A percentile compares a stretch with the other conserved stretches of the same genome.
Conservation (phyloP, 2,888 invertebrate genomes). For the Ornithoptera priamus region DNA sequence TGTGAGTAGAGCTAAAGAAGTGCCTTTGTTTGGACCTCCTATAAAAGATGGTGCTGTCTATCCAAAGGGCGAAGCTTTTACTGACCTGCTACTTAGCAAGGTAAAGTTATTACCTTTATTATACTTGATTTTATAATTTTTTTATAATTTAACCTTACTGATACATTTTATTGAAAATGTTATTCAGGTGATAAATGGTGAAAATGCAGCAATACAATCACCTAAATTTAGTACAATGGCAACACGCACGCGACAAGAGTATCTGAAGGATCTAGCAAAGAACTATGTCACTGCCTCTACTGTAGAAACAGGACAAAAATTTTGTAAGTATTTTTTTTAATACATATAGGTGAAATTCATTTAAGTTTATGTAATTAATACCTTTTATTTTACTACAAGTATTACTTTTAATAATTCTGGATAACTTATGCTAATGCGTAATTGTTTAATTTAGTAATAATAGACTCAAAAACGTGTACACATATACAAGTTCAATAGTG, state of each 20-base stretch:
- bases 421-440: too few species aligned
- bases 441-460: too few species aligned
- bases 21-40: constrained; percentile 97
- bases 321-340: constrained; percentile 82
- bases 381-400: too few species aligned
- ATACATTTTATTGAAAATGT: constrained; percentile 2
- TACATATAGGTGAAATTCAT: neutral
- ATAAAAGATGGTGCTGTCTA: constrained; percentile 93
- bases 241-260: constrained; percentile 95
- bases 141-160: too few species aligned
- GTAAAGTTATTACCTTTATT: constrained; percentile 43
- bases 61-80: constrained; percentile 93
- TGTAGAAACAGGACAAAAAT: constrained; percentile 91
- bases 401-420: too few species aligned
- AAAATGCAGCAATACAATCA: constrained; percentile 97
- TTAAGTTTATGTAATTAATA: neutral
- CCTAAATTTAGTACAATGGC: constrained; percentile 99
- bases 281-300: constrained; percentile 90
- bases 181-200: constrained; percentile 92
- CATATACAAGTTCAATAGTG: too few species aligned
- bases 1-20: constrained; percentile 92
- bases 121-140: neutral
- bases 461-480: too few species aligned
- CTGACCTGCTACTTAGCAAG: constrained; percentile 97
- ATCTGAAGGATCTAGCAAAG: constrained; percentile 94